Evolutionary conservation across 2,888 invertebrate genomes (phyloP).

Genomic region (Drosophila falleni): DNA sequence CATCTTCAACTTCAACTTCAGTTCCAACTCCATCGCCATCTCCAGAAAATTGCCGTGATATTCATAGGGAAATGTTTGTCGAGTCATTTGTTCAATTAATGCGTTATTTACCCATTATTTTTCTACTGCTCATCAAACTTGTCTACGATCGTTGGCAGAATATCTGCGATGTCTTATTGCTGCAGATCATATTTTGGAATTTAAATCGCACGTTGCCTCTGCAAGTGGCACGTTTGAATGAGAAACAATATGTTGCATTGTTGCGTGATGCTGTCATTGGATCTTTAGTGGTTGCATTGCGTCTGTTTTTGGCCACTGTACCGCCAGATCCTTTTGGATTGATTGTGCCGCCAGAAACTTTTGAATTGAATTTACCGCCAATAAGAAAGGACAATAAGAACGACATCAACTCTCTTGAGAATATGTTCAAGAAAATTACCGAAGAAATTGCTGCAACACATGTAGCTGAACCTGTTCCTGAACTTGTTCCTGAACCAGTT

Average conservation of each 20-base stretch:
- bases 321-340: constrained; percentile 80
- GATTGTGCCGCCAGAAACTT: constrained; percentile 80
- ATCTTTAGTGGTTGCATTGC: constrained; percentile 87
- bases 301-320: constrained; percentile 69
- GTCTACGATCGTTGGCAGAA: constrained; percentile 80
- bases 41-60: not conserved
- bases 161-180: constrained; percentile 78
- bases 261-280: constrained; percentile 90
- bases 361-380: constrained; percentile 80
- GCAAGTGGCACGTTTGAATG: constrained; percentile 88
- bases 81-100: constrained; percentile 79
- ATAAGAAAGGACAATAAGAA: too few species aligned
- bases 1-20: not conserved
- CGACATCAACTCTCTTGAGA: too few species aligned
- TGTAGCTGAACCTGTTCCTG: constrained; percentile 47
- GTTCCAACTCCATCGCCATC: not conserved
- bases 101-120: constrained; percentile 82
- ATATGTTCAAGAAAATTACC: too few species aligned
- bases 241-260: constrained; percentile 87
- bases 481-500: constrained; percentile 43
- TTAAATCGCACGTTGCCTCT: constrained; percentile 86
- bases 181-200: constrained; percentile 76
- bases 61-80: not conserved
- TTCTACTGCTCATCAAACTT: constrained; percentile 81
- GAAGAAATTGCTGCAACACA: not conserved